phyloP scores from a whole-genome alignment of 2,113 vertebrate species.

The Piaya cayana region DNA sequence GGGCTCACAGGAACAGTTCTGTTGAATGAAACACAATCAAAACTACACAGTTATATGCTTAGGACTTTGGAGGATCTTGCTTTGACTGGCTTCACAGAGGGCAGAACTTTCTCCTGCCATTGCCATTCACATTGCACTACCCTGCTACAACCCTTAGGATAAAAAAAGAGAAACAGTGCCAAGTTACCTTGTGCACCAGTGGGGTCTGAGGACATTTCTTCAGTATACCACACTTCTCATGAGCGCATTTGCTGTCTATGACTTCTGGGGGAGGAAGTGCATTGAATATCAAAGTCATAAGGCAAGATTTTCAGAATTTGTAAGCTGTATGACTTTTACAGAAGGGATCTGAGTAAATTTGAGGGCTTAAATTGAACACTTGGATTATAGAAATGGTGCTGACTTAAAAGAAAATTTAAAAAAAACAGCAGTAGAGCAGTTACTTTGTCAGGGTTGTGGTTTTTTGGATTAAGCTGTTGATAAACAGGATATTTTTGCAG shows the following conservation, averaged over 20 bases:
- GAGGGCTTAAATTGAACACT: neutral
- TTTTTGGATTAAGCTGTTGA: conserved; percentile 30
- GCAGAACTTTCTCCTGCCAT: neutral
- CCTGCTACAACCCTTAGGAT: neutral
- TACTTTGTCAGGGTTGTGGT: neutral
- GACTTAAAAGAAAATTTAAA: neutral
- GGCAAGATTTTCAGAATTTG: neutral
- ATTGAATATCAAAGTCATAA: neutral
- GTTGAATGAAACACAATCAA: neutral
- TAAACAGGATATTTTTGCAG: conserved; percentile 4
- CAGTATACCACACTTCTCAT: neutral
- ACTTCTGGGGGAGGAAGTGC: neutral
- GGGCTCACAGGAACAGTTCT: neutral
- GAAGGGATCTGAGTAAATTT: neutral
- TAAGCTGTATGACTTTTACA: neutral
- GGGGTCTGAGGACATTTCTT: neutral
- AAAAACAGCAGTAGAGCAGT: neutral
- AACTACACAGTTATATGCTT: neutral
- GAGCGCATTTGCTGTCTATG: neutral
- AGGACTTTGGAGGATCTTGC: neutral
- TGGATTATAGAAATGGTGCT: neutral
- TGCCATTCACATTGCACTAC: neutral
- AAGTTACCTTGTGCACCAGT: neutral
- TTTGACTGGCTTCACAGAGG: neutral
- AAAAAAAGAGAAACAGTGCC: neutral